A percentile compares a stretch with the other conserved stretches of the same genome.
Conservation (phyloP, 2,888 invertebrate species). For the Trichogramma evanescens region DNA sequence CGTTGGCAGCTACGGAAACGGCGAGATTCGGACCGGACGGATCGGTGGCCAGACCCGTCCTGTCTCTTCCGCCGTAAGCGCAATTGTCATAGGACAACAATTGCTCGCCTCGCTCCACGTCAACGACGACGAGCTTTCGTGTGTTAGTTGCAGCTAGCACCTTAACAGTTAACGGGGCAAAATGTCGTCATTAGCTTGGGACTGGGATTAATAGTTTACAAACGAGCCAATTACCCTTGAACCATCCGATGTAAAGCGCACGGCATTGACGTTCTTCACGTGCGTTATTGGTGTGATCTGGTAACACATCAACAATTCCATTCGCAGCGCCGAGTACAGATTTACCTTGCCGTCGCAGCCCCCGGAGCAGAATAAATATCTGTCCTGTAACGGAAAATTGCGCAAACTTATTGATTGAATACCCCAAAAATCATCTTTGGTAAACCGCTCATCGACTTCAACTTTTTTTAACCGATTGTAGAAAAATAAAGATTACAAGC, state of each 20-base stretch:
- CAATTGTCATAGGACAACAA: conserved; percentile 49
- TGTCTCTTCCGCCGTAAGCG: conserved; percentile 46
- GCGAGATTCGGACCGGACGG: conserved; percentile 47
- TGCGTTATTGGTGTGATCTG: conserved; percentile 46
- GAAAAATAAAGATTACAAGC: too few species aligned
- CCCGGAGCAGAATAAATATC: conserved; percentile 49
- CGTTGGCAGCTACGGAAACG: conserved; percentile 49
- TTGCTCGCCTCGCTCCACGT: conserved; percentile 48
- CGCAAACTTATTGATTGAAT: too few species aligned
- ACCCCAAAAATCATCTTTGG: too few species aligned
- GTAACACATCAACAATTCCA: conserved; percentile 47
- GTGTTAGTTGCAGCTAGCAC: conserved; percentile 49
- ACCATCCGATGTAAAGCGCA: conserved; percentile 48
- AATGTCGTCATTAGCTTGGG: neutral
- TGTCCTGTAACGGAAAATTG: conserved; percentile 37
- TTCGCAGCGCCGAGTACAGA: conserved; percentile 46
- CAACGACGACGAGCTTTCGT: conserved; percentile 47
- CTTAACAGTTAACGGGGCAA: conserved; percentile 28
- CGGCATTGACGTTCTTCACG: conserved; percentile 47
- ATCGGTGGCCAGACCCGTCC: conserved; percentile 48
- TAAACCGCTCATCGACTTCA: too few species aligned
- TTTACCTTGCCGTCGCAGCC: conserved; percentile 50
- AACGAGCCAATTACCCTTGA: conserved; percentile 34
- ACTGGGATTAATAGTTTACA: neutral
- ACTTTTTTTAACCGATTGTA: too few species aligned